Base-by-base conservation (phyloP, 2,113 vertebrate genomes). In the Ornithorhynchus anatinus region DNA sequence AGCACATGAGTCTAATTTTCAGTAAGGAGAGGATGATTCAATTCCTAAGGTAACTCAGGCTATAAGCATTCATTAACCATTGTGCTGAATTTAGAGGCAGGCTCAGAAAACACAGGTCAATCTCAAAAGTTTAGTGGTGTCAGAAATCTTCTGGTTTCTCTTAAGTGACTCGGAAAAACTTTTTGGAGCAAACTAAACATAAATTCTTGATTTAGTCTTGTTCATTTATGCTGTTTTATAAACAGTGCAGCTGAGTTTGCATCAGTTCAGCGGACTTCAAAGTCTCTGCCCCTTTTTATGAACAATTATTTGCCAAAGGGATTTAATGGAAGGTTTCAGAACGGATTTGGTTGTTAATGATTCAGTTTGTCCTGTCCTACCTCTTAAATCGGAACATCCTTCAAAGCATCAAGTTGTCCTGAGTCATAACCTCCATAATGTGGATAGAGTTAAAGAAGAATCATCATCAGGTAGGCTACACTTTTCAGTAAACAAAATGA, bases 281-380 rank as follows among this genome's bases (percentile, higher is more conserved):
- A 75, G 33, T 56, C 36, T n/a, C 39, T 47, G 9, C 42, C n/a
- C 68, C 20, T 60, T 51, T 53, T 51, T 69, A 32, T 79, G 69
- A 72, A n/a, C n/a, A 60, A 67, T 85, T 72, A 75, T 69, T 76
- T 81, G 36, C 60, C 47, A 63, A 51, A 64, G 72, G 27, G 10
- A 72, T 39, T 56, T 81, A 50, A 37, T 52, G 2, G 35, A 39
- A 42, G 44, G 58, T 73, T 40, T 39, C 45, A 61, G 67, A 81
- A 77, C 66, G 59, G 45, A 85, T 53, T 73, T 51, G 51, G 65
- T 69, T 75, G 44, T 48, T 17, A 38, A 53, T 83, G 75, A 81
- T 79, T 86, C 74, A 84, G 22, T 77, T 29, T 53, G 65, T 62
- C 74, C 53, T 75, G 56, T 68, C 57, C 69, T 60, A 68, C 63